phyloP scores from a whole-genome alignment of 2,113 vertebrate species.

The Leucosticte australis region DNA sequence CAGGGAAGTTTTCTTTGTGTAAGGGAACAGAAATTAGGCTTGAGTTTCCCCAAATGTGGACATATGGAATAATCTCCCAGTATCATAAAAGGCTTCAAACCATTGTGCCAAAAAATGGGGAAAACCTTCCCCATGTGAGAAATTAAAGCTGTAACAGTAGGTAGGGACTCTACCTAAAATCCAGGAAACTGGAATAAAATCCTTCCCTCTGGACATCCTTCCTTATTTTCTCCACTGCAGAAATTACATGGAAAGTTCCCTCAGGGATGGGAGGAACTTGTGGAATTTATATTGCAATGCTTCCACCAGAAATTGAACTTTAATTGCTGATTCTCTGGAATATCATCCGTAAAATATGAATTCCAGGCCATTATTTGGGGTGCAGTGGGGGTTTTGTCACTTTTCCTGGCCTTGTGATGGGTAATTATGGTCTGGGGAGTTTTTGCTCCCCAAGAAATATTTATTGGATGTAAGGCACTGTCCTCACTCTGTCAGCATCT shows the following conservation, averaged over 20 bases:
- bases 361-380: not conserved
- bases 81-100: not conserved
- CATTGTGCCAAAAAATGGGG: not conserved
- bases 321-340: not conserved
- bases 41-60: not conserved
- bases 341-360: not conserved
- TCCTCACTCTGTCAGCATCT: constrained; percentile 83
- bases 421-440: not conserved
- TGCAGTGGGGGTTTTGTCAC: not conserved
- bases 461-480: not conserved
- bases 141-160: not conserved
- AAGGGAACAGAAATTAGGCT: not conserved
- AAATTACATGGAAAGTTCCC: not conserved
- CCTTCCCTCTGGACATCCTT: not conserved
- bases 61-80: not conserved
- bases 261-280: not conserved
- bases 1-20: not conserved
- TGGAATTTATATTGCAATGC: not conserved
- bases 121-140: not conserved
- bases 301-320: not conserved
- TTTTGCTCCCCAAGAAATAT: not conserved
- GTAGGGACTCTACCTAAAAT: not conserved
- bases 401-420: not conserved
- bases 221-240: not conserved
- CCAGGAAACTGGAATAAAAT: not conserved